Base-by-base conservation (phyloP, 2,113 vertebrate species). In the Trogon surrucura region DNA sequence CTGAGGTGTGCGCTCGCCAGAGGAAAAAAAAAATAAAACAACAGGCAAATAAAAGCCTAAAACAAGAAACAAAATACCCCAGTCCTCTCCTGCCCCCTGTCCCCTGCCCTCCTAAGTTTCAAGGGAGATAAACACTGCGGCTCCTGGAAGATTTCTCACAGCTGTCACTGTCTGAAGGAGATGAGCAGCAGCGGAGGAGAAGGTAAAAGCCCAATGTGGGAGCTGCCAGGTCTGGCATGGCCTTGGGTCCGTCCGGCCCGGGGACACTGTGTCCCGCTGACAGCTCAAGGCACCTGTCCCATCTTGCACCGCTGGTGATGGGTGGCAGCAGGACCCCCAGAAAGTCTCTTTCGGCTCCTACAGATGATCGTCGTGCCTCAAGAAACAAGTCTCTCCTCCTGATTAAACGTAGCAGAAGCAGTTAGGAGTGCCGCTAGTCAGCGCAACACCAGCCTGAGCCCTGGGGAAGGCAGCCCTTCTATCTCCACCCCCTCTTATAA, bases 91-190 rank as follows among this genome's bases (percentile, higher is more conserved):
- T 18, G 10, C 9, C 23, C 0, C 0, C 13, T 41, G 1, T 74
- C 21, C 60, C 56, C 44, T 89, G 72, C 51, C 1, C 2, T 92
- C 36, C 53, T 62, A 69, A 88, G 82, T 92, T 97, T 85, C 95
- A 95, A 91, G 83, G 48, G 83, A 87, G 58, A 64, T 54, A 78
- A 83, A 65, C 1, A 1, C 20, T 89, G 82, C 6, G 4, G 73
- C 51, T 86, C 75, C 90, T 53, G 53, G 62, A 89, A 91, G 81
- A 93, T 54, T 93, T 95, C 89, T 88, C 74, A 89, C 50, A 20
- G 71, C 48, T 89, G 69, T 65, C 89, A 85, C 36, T 9, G 5
- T 34, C 71, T 84, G 82, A 94, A 90, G 91, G 78, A 78, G 45
- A 74, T 0, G 5, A 67, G 60, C 74, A 3, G 45, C 0, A 23